Evolutionary conservation across 2,797 vertebrate species (phyloP), one percentile per base, ranked within the genome.

Genomic region (Microctenopoma lineatum): DNA sequence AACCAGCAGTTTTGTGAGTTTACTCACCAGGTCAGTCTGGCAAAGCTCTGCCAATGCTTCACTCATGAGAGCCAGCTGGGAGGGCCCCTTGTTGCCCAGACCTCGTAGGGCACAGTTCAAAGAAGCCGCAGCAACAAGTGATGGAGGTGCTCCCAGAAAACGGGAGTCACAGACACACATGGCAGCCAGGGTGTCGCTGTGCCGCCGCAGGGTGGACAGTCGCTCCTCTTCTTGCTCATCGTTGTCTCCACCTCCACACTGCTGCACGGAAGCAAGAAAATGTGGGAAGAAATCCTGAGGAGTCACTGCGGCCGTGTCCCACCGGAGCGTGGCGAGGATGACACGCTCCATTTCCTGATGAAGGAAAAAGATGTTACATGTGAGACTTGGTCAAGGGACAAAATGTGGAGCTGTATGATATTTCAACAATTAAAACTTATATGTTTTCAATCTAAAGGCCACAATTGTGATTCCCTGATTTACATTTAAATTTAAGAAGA

Each of bases 281-380:
- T 92, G 94, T 26, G 94, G 93, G 34, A 95, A 84, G 75, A 95
- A 95, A 89, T 95, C 94, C 80, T 95, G 94, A 3, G 94, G 92
- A 21, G 94, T 95, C 68, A 95, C 92, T 0, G 91, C 89, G 6
- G 93, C 94, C 0, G 93, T 89, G 70, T 95, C 94, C 94, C 94
- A 95, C 2, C 91, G 91, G 21, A 95, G 91, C 12, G 91, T 89
- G 21, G 84, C 90, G 16, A 95, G 87, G 51, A 95, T 66, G 4
- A 95, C 59, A 0, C 94, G 92, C 81, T 95, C 94, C 93, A 95
- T 94, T 39, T 94, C 93, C 94, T 95, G 70, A 47, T 1, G 59
- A 26, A 59, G 26, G 12, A 1, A 54, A 13, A 6, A 48, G 14
- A 14, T 14, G 15, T 25, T 6, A 15, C 50, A 38, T 48, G 18